Conservation (phyloP, 1,140 invertebrate species). For the Zaprionus lachaisei region DNA sequence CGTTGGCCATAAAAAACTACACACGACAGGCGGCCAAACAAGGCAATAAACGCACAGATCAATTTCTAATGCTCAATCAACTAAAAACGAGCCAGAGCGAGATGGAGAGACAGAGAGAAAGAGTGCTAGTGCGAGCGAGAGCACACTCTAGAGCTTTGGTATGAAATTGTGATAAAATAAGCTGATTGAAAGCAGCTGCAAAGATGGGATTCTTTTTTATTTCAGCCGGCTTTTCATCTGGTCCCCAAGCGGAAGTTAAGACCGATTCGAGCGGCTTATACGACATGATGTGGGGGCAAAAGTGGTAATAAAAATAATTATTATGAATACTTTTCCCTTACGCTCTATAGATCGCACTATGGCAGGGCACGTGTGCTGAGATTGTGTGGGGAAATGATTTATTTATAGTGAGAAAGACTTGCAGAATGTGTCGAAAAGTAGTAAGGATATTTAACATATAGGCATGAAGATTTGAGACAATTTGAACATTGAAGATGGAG, state of each 20-base stretch:
- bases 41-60: constrained; percentile 75
- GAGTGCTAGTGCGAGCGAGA: constrained; percentile 3
- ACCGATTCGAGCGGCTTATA: constrained; percentile 23
- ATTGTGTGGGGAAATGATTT: not conserved
- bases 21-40: constrained; percentile 48
- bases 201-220: constrained; percentile 24
- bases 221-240: not conserved
- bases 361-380: not conserved
- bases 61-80: constrained; percentile 80
- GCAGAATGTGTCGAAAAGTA: no score
- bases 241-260: constrained; percentile 19
- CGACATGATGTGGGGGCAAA: constrained; percentile 12
- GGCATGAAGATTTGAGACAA: no score
- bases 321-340: constrained; percentile 34
- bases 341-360: not conserved
- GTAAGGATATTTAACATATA: no score
- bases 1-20: constrained; percentile 67
- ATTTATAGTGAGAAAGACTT: no score
- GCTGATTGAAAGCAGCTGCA: constrained; percentile 51
- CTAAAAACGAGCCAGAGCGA: constrained; percentile 47
- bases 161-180: constrained; percentile 69
- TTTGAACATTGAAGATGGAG: no score
- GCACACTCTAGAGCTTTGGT: constrained; percentile 50
- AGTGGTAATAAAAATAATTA: constrained; percentile 45
- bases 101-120: constrained; percentile 37